Evolutionary conservation across 1,140 invertebrate species (phyloP).

Genomic region (Drosophila triauraria): DNA sequence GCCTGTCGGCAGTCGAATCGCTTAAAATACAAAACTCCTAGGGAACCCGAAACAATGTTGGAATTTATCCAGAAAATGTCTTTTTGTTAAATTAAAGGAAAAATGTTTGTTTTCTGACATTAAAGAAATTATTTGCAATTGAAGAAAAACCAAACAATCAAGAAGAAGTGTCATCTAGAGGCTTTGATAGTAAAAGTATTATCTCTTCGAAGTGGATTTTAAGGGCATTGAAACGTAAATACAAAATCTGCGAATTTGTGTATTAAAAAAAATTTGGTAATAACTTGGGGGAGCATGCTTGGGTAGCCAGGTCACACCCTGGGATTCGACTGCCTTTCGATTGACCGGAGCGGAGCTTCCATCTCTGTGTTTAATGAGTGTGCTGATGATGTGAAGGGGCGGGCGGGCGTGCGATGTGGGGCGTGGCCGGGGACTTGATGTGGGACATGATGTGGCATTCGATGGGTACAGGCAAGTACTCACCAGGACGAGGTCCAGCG

Average conservation of each 20-base stretch:
- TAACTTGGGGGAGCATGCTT: background rate
- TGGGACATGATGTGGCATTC: background rate
- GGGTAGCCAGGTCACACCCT: background rate
- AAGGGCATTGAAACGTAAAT: too few species aligned
- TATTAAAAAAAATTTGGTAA: background rate
- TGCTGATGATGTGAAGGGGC: constrained; percentile 13
- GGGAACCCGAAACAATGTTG: background rate
- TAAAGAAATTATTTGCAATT: too few species aligned
- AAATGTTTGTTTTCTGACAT: too few species aligned
- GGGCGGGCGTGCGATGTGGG: constrained; percentile 15
- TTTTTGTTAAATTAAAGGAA: too few species aligned
- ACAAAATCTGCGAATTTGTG: too few species aligned
- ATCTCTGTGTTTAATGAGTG: constrained; percentile 29
- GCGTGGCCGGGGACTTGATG: background rate
- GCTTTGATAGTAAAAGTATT: too few species aligned
- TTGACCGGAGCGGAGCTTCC: constrained; percentile 11
- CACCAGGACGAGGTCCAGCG: constrained; percentile 28
- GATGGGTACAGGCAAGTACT: constrained; percentile 16
- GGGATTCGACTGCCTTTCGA: constrained; percentile 7
- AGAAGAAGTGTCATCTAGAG: too few species aligned
- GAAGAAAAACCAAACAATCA: too few species aligned
- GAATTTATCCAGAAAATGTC: too few species aligned
- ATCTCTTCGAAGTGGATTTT: too few species aligned
- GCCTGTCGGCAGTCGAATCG: constrained; percentile 18
- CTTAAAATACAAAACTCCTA: background rate